Base-by-base conservation (phyloP, 2,797 vertebrate species). In the Neomorphus geoffroyi region DNA sequence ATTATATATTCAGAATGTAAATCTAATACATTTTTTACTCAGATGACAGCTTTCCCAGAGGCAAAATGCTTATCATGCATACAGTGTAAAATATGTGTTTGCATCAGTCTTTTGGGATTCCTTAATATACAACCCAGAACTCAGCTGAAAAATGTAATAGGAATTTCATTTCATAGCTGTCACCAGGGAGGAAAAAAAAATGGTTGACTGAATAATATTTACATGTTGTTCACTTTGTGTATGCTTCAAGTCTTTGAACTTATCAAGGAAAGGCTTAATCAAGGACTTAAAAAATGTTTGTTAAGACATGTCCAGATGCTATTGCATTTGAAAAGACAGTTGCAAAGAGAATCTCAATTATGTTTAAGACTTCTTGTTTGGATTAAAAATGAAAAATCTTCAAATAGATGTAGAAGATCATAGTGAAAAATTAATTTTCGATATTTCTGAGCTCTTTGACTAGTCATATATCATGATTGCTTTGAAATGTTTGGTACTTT, bases 1-100 rank as follows among this genome's bases (percentile, higher is more conserved):
- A 82, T 91, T 90, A 96, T 73, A 60, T 77, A 90, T 93, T 64
- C 87, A 86, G 37, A 91, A 88, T 61, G n/a, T 64, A 86, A 95
- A 91, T 80, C 24, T 7, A 86, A 66, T 54, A 81, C 4, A 84
- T 90, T 94, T 91, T 83, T 26, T 70, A 94, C 66, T 80, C 61
- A 69, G 79, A 86, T 67, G 48, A 88, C 71, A 93, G 22, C 43
- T 92, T 67, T 73, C 60, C 87, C 13, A 4, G 48, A 96, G 92
- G 91, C 91, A 90, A 94, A 91, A 94, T 84, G 14, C 26, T 92
- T 95, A 84, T 70, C 78, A 92, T 79, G 60, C 93, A 57, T 48
- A 30, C 60, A 21, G 23, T 72, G 72, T 81, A 90, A 96, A 95
- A 72, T 77, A 78, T 13, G 37, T 88, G 23, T 81, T 92, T 97